These are phyloP conservation scores for Chaetodon trifasciatus DNA, from an alignment of 2,797 vertebrate genomes.

Conservation along the genomic window DNA sequence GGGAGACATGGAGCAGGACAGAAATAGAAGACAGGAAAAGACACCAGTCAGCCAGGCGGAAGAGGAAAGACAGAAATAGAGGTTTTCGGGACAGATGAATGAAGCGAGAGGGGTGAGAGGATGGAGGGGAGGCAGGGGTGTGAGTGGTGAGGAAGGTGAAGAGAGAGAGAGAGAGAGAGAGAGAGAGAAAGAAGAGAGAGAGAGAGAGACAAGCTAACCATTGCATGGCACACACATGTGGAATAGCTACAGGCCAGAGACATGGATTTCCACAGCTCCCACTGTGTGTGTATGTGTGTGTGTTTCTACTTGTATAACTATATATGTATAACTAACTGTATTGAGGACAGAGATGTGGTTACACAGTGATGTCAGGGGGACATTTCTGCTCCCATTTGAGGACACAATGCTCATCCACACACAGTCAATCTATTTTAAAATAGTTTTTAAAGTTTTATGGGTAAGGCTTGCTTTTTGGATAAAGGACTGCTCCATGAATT, in stretches of 20 bases:
- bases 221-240: constrained; percentile 50
- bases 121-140: not conserved
- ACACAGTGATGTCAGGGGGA: constrained; percentile 1
- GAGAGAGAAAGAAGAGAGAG: constrained; percentile 13
- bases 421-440: not conserved
- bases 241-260: constrained; percentile 54
- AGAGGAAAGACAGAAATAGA: constrained; percentile 74
- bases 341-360: constrained; percentile 17
- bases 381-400: constrained; percentile 12
- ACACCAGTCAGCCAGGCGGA: constrained; percentile 67
- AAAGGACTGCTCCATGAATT: not conserved
- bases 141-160: constrained; percentile 46
- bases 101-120: constrained; percentile 10
- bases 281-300: constrained; percentile 33
- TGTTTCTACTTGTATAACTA: constrained; percentile 4
- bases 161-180: constrained; percentile 3
- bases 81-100: constrained; percentile 45
- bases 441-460: not conserved
- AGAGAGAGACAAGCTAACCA: constrained; percentile 23
- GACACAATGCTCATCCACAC: constrained; percentile 11
- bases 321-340: too few relatives aligned
- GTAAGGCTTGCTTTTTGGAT: not conserved
- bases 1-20: constrained; percentile 65
- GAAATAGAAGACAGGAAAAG: constrained; percentile 82
- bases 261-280: constrained; percentile 42